Conservation (phyloP, 2,113 vertebrate species). For the Pomatorhinus ruficollis region DNA sequence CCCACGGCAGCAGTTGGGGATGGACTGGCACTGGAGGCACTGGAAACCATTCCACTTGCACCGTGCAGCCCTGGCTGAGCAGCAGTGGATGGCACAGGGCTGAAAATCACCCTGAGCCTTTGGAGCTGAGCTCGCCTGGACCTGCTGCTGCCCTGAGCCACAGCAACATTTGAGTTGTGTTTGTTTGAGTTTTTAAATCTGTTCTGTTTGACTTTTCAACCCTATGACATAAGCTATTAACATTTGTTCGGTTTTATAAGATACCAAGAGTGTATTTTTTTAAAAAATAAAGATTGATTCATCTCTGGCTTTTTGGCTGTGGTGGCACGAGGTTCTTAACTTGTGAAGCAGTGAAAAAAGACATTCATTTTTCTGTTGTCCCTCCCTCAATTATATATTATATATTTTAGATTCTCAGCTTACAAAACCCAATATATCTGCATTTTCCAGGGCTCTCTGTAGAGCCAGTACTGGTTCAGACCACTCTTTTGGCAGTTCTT, state of each 20-base stretch:
- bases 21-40: neutral
- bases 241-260: neutral
- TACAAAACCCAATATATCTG: neutral
- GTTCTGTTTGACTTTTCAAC: neutral
- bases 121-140: neutral
- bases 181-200: neutral
- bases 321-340: neutral
- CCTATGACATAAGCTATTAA: neutral
- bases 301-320: neutral
- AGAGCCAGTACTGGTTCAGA: neutral
- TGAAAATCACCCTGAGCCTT: neutral
- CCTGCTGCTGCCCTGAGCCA: neutral
- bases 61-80: neutral
- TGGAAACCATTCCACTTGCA: neutral
- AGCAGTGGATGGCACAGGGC: neutral
- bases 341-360: neutral
- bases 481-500: neutral
- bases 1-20: neutral
- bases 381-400: neutral
- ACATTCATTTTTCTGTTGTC: neutral
- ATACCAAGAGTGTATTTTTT: neutral
- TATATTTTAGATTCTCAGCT: neutral
- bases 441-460: neutral
- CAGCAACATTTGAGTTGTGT: fast-evolving
- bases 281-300: neutral